These are phyloP conservation scores for Oeneis ivallda DNA, from an alignment of 2,888 invertebrate species.

Conservation along the genomic window DNA sequence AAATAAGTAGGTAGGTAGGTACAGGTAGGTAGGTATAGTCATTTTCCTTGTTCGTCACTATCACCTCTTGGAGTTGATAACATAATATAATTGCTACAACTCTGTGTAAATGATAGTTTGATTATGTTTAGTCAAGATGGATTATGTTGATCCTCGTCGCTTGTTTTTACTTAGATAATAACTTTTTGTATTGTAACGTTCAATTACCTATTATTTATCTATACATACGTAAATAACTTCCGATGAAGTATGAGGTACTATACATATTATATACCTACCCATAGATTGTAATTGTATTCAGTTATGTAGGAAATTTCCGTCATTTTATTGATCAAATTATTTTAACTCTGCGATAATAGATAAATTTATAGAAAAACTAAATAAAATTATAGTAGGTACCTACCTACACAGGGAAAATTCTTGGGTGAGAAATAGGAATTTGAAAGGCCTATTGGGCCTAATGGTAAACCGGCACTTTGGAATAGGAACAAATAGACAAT, in stretches of 20 bases:
- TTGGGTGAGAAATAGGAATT: too few species aligned
- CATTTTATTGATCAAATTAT: too few species aligned
- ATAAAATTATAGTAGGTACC: too few species aligned
- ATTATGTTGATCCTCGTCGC: neutral
- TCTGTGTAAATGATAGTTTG: constrained; percentile 12
- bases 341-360: too few species aligned
- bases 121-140: constrained; percentile 9
- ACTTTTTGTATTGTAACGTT: constrained; percentile 4
- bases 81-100: constrained; percentile 1
- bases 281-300: neutral
- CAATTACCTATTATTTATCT: neutral
- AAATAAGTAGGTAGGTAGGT: neutral
- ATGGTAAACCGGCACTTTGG: too few species aligned
- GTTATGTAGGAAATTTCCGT: too few species aligned
- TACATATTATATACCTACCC: too few species aligned
- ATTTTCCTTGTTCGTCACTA: constrained; percentile 9
- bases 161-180: constrained; percentile 11
- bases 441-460: too few species aligned
- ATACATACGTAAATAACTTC: neutral
- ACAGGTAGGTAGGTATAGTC: neutral
- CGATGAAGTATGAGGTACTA: neutral
- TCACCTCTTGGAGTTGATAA: constrained; percentile 1
- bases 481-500: too few species aligned
- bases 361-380: too few species aligned
- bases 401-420: too few species aligned